A percentile compares a stretch with the other conserved stretches of the same genome.
Evolutionary conservation across 2,797 vertebrate genomes (phyloP).

Genomic region (Artibeus jamaicensis): DNA sequence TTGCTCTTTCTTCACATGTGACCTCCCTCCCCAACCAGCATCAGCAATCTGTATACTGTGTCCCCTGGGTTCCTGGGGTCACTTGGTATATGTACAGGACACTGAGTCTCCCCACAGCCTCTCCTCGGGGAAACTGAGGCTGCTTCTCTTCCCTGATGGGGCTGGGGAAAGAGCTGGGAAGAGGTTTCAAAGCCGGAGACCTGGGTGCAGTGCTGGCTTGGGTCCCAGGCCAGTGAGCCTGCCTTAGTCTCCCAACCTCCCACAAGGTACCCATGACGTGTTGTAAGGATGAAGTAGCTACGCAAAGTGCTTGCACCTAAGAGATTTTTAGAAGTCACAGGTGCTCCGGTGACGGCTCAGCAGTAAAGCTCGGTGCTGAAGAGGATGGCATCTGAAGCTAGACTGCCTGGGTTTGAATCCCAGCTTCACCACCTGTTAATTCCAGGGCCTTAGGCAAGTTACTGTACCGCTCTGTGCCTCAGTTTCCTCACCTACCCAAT

Average conservation of each 20-base stretch:
- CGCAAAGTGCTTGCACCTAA: rapidly evolving
- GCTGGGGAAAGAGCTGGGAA: background rate
- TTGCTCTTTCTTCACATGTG: background rate
- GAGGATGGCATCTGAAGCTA: background rate
- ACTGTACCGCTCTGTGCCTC: background rate
- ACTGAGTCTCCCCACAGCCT: background rate
- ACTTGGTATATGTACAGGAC: background rate
- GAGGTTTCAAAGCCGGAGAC: background rate
- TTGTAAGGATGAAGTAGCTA: rapidly evolving
- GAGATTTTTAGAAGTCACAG: rapidly evolving
- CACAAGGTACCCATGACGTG: rapidly evolving
- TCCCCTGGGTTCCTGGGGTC: background rate
- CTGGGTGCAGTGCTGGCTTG: background rate
- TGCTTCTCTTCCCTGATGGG: background rate
- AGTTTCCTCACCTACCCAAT: background rate
- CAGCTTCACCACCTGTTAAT: no score
- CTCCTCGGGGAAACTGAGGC: background rate
- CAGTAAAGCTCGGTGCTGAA: rapidly evolving
- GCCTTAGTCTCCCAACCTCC: background rate
- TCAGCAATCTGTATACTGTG: background rate
- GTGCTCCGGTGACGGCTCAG: rapidly evolving
- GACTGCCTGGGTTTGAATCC: background rate
- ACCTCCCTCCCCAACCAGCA: rapidly evolving
- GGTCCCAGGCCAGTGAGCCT: background rate
- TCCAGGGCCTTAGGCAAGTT: background rate